Conservation (phyloP, 2,113 vertebrate genomes). For the Clarias macrocephalus region DNA sequence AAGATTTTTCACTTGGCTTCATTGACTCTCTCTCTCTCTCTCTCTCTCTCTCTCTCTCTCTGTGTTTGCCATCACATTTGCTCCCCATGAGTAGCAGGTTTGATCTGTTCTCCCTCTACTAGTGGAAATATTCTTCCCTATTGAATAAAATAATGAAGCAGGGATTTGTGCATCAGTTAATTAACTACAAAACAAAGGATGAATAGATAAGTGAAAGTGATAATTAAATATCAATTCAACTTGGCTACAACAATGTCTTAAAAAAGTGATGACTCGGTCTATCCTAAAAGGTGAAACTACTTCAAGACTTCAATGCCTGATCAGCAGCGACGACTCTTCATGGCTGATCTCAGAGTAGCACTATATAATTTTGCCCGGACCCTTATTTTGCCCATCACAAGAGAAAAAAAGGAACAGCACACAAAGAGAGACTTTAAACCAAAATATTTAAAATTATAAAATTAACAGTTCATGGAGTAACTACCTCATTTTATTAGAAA, state of each 20-base stretch:
- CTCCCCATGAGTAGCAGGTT: background rate
- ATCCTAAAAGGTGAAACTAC: background rate
- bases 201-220: background rate
- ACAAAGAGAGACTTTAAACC: background rate
- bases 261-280: background rate
- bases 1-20: background rate
- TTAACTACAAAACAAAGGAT: background rate
- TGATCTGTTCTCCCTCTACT: background rate
- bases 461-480: background rate
- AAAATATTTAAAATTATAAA: background rate
- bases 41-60: no score
- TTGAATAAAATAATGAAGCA: background rate
- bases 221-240: no score
- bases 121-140: background rate
- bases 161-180: background rate
- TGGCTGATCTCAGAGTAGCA: background rate
- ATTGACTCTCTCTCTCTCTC: no score
- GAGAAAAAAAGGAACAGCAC: background rate
- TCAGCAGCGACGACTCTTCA: background rate
- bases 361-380: background rate
- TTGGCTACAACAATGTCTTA: background rate
- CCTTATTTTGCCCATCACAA: background rate
- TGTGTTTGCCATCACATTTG: background rate
- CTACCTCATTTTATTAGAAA: no score
- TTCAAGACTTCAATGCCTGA: background rate